phyloP scores from a whole-genome alignment of 35 echinoderm and acorn worm species.

The Nesometra sesokonis region DNA sequence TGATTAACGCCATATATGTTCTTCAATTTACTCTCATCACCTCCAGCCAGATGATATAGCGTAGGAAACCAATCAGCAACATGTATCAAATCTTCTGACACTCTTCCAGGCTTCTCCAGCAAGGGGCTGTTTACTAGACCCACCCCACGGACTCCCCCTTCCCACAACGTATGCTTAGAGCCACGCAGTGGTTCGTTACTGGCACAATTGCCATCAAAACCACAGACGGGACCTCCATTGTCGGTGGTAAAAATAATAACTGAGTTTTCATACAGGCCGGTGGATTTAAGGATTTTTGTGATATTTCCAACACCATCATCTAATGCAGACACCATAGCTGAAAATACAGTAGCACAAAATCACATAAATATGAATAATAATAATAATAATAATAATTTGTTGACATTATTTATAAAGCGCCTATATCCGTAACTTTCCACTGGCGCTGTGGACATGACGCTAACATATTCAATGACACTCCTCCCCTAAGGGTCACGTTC shows the following conservation, averaged over 20 bases:
- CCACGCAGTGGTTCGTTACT: conserved; percentile 80
- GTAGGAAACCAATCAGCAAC: conserved; percentile 70
- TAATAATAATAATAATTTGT: too few relatives aligned
- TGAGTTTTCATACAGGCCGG: conserved; percentile 62
- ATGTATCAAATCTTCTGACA: conserved; percentile 68
- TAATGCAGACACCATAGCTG: conserved; percentile 85
- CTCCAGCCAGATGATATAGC: conserved; percentile 60
- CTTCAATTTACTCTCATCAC: conserved; percentile 24
- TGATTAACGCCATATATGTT: conserved; percentile 63
- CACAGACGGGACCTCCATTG: conserved; percentile 73
- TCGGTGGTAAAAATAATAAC: conserved; percentile 89
- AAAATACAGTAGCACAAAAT: neutral
- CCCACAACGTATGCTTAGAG: conserved; percentile 65
- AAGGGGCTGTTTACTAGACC: conserved; percentile 56
- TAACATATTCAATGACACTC: too few relatives aligned
- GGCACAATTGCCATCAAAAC: conserved; percentile 75
- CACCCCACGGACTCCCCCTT: conserved; percentile 65
- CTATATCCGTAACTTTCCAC: too few relatives aligned
- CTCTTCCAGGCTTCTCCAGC: conserved; percentile 48
- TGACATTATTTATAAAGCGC: too few relatives aligned
- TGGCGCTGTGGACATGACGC: too few relatives aligned
- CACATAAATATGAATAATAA: neutral
- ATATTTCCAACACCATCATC: conserved; percentile 86
- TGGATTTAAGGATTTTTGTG: conserved; percentile 58
- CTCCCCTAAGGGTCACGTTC: too few relatives aligned